Percentiles rank a stretch among this genome's conserved stretches.
Conservation (phyloP, 1,140 invertebrate species). For the Neotoxoptera formosana region DNA sequence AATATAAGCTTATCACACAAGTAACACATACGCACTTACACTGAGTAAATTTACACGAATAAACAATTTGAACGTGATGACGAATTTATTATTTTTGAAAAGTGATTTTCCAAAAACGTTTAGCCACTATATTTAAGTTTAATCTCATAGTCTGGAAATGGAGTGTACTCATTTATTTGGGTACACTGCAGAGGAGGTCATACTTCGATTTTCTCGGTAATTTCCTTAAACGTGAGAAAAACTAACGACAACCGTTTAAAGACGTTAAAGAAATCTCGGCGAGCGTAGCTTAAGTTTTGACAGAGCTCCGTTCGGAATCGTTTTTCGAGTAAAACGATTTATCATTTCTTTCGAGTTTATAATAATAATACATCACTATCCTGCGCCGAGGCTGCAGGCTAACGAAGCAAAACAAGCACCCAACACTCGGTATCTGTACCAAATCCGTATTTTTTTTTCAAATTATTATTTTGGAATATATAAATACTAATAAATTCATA, state of each 20-base stretch:
- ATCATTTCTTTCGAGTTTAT: neutral
- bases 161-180: neutral
- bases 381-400: neutral
- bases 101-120: neutral
- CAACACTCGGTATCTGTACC: neutral
- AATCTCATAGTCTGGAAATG: neutral
- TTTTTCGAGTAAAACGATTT: slow-evolving; percentile 1
- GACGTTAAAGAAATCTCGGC: neutral
- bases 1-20: too few species aligned
- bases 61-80: too few species aligned
- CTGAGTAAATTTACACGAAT: too few species aligned
- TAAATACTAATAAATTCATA: neutral
- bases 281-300: neutral
- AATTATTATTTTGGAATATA: neutral
- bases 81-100: neutral
- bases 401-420: neutral
- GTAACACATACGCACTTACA: too few species aligned
- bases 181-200: neutral
- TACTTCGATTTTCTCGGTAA: neutral
- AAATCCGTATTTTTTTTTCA: neutral
- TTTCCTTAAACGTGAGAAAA: neutral
- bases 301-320: neutral
- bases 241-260: neutral
- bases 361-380: neutral
- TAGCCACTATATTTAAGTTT: too few species aligned